Percentiles rank a stretch among this genome's conserved stretches.
These are phyloP conservation scores for Achatina immaculata DNA, from an alignment of 1,140 invertebrate species.

Conservation along the genomic window DNA sequence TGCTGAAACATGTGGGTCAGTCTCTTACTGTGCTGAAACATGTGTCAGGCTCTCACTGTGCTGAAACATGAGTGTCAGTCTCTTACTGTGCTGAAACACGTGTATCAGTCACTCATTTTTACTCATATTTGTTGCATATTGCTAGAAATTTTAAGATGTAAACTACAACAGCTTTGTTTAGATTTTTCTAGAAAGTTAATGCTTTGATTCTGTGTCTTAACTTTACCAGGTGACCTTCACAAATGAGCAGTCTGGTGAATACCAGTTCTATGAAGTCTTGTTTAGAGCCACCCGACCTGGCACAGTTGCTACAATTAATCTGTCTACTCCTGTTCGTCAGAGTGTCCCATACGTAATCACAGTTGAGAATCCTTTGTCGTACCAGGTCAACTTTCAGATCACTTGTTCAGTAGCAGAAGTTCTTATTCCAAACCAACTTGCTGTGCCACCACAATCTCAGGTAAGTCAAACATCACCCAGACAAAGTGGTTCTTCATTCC, in stretches of 20 bases:
- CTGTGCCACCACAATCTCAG: conserved; percentile 63
- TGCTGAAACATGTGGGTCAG: too few species aligned
- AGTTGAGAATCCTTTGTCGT: conserved; percentile 67
- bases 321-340: conserved; percentile 68
- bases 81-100: too few species aligned
- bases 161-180: too few species aligned
- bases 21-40: too few species aligned
- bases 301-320: conserved; percentile 62
- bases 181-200: too few species aligned
- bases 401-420: conserved; percentile 64
- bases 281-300: conserved; percentile 66
- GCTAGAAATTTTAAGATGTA: too few species aligned
- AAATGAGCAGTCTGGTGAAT: conserved; percentile 69
- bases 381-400: conserved; percentile 60
- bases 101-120: too few species aligned
- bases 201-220: too few species aligned
- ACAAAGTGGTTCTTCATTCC: neutral
- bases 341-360: conserved; percentile 62
- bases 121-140: too few species aligned
- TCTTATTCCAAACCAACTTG: conserved; percentile 63
- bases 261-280: conserved; percentile 68
- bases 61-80: too few species aligned
- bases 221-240: conserved; percentile 65
- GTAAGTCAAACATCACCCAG: conserved; percentile 53
- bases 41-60: too few species aligned